Conservation (phyloP, 2,797 vertebrate species). For the Carcharodon carcharias region DNA sequence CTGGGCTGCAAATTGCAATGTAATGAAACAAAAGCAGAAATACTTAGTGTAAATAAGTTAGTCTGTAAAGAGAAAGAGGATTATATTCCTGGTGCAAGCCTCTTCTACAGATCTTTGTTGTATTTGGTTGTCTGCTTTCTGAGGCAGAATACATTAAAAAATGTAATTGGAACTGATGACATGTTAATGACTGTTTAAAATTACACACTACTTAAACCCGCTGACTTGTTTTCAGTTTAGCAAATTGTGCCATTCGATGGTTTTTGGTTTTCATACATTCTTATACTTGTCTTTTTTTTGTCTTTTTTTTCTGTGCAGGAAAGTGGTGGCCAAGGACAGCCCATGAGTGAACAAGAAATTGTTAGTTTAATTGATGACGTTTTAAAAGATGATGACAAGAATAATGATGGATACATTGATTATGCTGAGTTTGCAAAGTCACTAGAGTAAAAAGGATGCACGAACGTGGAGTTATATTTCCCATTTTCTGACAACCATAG, state of each 20-base stretch:
- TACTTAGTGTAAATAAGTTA: not conserved
- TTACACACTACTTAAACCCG: not conserved
- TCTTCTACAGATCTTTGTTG: not conserved
- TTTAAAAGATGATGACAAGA: constrained; percentile 85
- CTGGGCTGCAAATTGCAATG: not conserved
- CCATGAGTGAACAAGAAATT: constrained; percentile 84
- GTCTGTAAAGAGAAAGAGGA: not conserved
- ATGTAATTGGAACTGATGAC: not conserved
- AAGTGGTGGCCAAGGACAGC: constrained; percentile 62
- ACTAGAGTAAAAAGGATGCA: constrained; percentile 61
- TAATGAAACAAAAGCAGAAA: not conserved
- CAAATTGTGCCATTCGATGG: not conserved
- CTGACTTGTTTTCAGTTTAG: not conserved
- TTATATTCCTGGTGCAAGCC: not conserved
- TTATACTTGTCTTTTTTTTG: not conserved
- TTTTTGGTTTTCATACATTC: not conserved
- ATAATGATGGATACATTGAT: constrained; percentile 93
- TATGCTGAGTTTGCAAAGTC: constrained; percentile 95
- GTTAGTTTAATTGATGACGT: constrained; percentile 84
- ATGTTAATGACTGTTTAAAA: not conserved
- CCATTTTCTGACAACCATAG: not conserved
- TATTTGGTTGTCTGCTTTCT: not conserved
- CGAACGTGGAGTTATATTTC: not conserved
- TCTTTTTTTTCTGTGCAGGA: constrained; percentile 60
- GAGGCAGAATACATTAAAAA: not conserved